Evolutionary conservation across 2,113 vertebrate species (phyloP), one percentile per base, ranked within the genome.

Genomic region (Catagonus wagneri): DNA sequence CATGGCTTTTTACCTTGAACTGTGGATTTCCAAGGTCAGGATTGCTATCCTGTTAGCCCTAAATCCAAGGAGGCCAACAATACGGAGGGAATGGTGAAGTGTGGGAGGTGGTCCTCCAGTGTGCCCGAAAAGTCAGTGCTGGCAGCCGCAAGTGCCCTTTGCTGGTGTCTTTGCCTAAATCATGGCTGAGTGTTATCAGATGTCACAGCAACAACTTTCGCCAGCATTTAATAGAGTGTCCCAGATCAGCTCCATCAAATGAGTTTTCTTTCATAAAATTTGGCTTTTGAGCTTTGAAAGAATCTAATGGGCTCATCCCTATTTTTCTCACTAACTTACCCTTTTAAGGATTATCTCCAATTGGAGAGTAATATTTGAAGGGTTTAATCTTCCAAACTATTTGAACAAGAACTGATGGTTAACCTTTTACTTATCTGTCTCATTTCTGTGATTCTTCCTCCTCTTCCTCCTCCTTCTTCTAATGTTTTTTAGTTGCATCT

Each of bases 271-370:
- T 83, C 91, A 94, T 96, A 86, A 97, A 95, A 95, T 97, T 96
- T 95, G 93, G 69, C 94, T 97, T 97, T 93, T 86, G 94, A 93
- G 91, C 74, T 91, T 97, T 97, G 74, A 97, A 95, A 95, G 83
- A 87, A 79, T 94, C 65, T 91, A 86, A 63, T 6, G n/a, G 61
- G 63, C 69, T 94, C 63, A 78, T 34, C 27, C 36, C 32, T 76
- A 92, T 89, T 96, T 97, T 92, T 94, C 90, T 61, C 0, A 0
- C 56, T 93, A 78, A 92, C 44, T 96, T 92, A 78, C 34, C 60
- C 94, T 95, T 96, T 92, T 54, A 89, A 93, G 93, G 89, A 86
- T 96, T 90, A 94, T 90, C 92, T 94, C 76, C n/a, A 79, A 44
- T 11, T 50, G 69, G 90, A 90, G 63, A 78, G 83, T 85, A 71